These are phyloP conservation scores for Steatocranus sp. DNA, from an alignment of 2,797 vertebrate genomes.

Conservation along the genomic window DNA sequence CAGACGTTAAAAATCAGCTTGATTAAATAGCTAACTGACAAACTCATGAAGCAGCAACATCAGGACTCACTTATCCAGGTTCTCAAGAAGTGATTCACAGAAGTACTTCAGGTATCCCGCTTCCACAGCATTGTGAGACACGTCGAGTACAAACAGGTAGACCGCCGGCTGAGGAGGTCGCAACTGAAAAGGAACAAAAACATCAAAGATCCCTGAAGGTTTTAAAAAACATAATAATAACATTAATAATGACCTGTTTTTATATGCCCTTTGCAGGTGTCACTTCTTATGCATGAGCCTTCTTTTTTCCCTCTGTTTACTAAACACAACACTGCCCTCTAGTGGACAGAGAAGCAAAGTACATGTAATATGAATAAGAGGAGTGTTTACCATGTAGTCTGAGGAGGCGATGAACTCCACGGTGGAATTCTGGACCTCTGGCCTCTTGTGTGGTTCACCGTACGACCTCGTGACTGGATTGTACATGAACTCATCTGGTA, in stretches of 20 bases:
- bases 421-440: slow-evolving; percentile 94
- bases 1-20: not conserved
- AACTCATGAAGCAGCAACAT: not conserved
- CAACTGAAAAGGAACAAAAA: slow-evolving; percentile 70
- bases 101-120: slow-evolving; percentile 90
- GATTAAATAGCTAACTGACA: not conserved
- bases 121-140: slow-evolving; percentile 94
- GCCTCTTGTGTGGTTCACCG: slow-evolving; percentile 93
- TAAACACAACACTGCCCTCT: slow-evolving; percentile 12
- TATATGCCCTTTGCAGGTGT: not conserved
- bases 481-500: slow-evolving; percentile 99
- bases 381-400: slow-evolving; percentile 89
- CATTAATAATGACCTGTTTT: not conserved
- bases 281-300: not conserved
- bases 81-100: slow-evolving; percentile 89
- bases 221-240: not conserved
- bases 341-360: not conserved
- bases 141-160: slow-evolving; percentile 95
- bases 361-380: not conserved
- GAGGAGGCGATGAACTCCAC: slow-evolving; percentile 98
- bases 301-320: fast-evolving
- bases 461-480: slow-evolving; percentile 95
- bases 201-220: not conserved
- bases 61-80: slow-evolving; percentile 88
- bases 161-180: slow-evolving; percentile 94